Evolutionary conservation across 2,888 invertebrate species (phyloP), one percentile per base, ranked within the genome.

Genomic region (Syrista parreyssii): DNA sequence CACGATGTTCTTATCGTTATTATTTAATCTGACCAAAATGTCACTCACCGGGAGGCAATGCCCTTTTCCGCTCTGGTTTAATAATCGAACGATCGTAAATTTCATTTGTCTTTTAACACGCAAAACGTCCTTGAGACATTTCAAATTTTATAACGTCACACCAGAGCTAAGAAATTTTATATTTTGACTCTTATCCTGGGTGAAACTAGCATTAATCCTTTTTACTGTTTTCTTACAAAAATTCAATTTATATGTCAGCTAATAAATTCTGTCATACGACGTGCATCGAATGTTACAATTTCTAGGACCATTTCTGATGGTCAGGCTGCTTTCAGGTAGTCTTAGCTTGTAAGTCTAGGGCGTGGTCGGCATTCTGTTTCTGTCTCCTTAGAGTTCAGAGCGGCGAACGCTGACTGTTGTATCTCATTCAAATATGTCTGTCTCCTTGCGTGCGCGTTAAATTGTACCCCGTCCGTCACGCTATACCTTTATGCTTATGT

Each of bases 301-400:
- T 55, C 40, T 55, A 55, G 40, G 40, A 55, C 40, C 40, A 55
- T 55, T 55, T 55, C 40, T 23, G 23, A 55, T 55, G 40, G 23
- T 55, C 40, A 55, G 40, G 23, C 9, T 23, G 23, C 1, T 55
- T 23, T 55, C 40, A 55, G 40, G 40, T 55, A 55, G 40, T 23
- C 23, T 55, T 31, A 71, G 31, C 12, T 31, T 4, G 71, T 33
- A 23, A 55, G 71, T 71, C 31, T 31, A 71, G 31, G 71, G 71
- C 71, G 71, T 71, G 71, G 71, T 33, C 71, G 71, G 12, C 71
- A 32, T 71, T 71, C 71, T 33, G 71, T 71, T 71, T 71, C 30
- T 71, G 31, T 71, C 71, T 31, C 71, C 32, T 32, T 1, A 32
- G 71, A 71, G 6, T 31, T 33, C 40, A 55, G 40, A 23, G 23